A percentile compares a stretch with the other conserved stretches of the same genome.
Evolutionary conservation across 2,888 invertebrate genomes (phyloP).

Genomic region (Crematogaster levior): DNA sequence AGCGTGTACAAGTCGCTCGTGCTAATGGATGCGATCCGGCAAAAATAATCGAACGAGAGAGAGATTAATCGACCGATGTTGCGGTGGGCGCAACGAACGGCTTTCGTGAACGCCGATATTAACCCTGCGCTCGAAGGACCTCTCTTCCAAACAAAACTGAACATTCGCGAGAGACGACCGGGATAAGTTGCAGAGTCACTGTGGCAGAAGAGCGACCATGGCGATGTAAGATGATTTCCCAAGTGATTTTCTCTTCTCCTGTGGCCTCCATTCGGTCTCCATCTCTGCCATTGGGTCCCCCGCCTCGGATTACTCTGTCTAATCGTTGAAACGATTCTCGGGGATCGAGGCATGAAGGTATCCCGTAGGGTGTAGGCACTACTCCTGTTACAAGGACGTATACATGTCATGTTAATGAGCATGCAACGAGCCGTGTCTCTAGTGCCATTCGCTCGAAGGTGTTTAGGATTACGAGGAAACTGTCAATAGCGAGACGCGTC

Average conservation of each 20-base stretch:
- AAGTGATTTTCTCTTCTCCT: slow-evolving; percentile 72
- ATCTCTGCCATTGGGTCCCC: slow-evolving; percentile 36
- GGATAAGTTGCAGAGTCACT: slow-evolving; percentile 67
- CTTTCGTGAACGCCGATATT: slow-evolving; percentile 46
- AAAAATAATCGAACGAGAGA: slow-evolving; percentile 40
- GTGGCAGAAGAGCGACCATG: slow-evolving; percentile 19
- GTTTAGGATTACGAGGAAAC: slow-evolving; percentile 14
- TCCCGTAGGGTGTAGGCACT: neutral
- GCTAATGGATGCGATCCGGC: slow-evolving; percentile 30
- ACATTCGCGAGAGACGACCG: slow-evolving; percentile 64
- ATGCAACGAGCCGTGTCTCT: neutral
- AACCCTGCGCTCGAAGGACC: slow-evolving; percentile 7
- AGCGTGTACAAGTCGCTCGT: slow-evolving; percentile 26
- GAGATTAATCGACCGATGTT: slow-evolving; percentile 38
- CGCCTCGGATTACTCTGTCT: slow-evolving; percentile 64
- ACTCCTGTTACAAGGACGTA: slow-evolving; percentile 28
- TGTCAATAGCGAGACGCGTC: slow-evolving; percentile 11
- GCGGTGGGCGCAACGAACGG: slow-evolving; percentile 4
- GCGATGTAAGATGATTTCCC: slow-evolving; percentile 83
- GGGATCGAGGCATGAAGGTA: slow-evolving; percentile 71
- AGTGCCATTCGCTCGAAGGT: slow-evolving; percentile 3
- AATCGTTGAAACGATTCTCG: slow-evolving; percentile 78
- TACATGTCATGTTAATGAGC: slow-evolving; percentile 48
- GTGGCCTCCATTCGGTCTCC: slow-evolving; percentile 10
- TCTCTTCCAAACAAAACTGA: slow-evolving; percentile 18